Percentiles rank a stretch among this genome's conserved stretches.
These are phyloP conservation scores for Polypterus bichir DNA, from an alignment of 2,113 vertebrate genomes.

Conservation along the genomic window DNA sequence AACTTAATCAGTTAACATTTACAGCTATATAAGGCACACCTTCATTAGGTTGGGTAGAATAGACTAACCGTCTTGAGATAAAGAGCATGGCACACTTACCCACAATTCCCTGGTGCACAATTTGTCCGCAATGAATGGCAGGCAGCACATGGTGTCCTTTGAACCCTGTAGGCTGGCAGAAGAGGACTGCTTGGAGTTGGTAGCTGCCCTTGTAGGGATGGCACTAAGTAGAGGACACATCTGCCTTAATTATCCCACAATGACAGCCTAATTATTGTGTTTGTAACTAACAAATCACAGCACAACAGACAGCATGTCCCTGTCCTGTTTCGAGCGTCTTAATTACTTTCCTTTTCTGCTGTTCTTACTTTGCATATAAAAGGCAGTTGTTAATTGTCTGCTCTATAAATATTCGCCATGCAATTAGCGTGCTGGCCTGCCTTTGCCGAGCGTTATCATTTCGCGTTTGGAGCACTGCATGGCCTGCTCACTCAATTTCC, in stretches of 20 bases:
- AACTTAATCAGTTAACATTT: slow-evolving; percentile 25
- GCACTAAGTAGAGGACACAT: slow-evolving; percentile 55
- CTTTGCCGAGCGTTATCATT: slow-evolving; percentile 59
- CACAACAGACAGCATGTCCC: slow-evolving; percentile 67
- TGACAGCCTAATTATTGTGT: slow-evolving; percentile 69
- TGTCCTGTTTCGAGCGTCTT: slow-evolving; percentile 70
- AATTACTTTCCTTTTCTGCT: slow-evolving; percentile 57
- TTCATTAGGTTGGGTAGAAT: slow-evolving; percentile 31
- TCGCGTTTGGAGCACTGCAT: slow-evolving; percentile 43
- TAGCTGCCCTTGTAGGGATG: slow-evolving; percentile 44
- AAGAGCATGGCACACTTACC: slow-evolving; percentile 12
- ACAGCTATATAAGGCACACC: slow-evolving; percentile 7
- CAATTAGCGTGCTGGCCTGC: slow-evolving; percentile 63
- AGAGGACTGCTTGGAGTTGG: slow-evolving; percentile 29
- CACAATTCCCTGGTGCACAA: not conserved
- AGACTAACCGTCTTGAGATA: slow-evolving; percentile 49
- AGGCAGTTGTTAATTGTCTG: slow-evolving; percentile 65
- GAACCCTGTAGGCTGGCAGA: slow-evolving; percentile 26
- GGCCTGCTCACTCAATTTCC: slow-evolving; percentile 49
- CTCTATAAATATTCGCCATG: slow-evolving; percentile 67
- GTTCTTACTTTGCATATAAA: slow-evolving; percentile 71
- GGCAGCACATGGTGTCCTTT: slow-evolving; percentile 32
- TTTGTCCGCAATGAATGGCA: slow-evolving; percentile 25
- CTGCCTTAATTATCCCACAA: slow-evolving; percentile 67
- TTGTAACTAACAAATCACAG: slow-evolving; percentile 68